Evolutionary conservation across 2,113 vertebrate genomes (phyloP).

Genomic region (Dasyurus viverrinus): DNA sequence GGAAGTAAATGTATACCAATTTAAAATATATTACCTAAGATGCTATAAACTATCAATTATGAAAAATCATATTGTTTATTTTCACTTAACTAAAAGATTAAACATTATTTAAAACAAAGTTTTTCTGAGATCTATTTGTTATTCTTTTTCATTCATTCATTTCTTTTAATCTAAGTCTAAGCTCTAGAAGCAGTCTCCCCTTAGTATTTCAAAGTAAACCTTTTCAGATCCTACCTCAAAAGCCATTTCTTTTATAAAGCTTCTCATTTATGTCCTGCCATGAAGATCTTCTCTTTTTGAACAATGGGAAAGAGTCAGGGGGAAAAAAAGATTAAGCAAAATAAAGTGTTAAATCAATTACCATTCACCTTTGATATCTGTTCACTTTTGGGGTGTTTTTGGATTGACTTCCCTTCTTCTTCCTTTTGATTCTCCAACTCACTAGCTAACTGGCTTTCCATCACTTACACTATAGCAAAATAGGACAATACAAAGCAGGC

Average conservation of each 20-base stretch:
- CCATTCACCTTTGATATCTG: neutral
- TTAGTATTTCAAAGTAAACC: neutral
- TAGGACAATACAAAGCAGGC: too few species aligned
- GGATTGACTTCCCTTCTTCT: neutral
- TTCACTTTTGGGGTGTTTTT: neutral
- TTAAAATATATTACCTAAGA: neutral
- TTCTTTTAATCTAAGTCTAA: neutral
- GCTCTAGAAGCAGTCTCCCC: neutral
- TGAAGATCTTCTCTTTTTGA: neutral
- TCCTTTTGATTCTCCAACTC: neutral
- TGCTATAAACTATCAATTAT: neutral
- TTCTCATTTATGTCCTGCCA: neutral
- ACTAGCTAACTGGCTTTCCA: neutral
- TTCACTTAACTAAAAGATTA: constrained; percentile 23
- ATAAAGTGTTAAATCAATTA: neutral
- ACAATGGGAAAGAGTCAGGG: neutral
- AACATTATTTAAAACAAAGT: neutral
- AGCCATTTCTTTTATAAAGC: neutral
- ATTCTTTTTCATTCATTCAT: neutral
- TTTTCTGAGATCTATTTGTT: neutral
- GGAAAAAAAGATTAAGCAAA: neutral
- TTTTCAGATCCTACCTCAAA: constrained; percentile 4
- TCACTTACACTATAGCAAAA: neutral
- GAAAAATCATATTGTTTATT: neutral
- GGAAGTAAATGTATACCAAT: constrained; percentile 13